These are phyloP conservation scores for Glyptemys insculpta DNA, from an alignment of 2,797 vertebrate genomes.

Conservation along the genomic window DNA sequence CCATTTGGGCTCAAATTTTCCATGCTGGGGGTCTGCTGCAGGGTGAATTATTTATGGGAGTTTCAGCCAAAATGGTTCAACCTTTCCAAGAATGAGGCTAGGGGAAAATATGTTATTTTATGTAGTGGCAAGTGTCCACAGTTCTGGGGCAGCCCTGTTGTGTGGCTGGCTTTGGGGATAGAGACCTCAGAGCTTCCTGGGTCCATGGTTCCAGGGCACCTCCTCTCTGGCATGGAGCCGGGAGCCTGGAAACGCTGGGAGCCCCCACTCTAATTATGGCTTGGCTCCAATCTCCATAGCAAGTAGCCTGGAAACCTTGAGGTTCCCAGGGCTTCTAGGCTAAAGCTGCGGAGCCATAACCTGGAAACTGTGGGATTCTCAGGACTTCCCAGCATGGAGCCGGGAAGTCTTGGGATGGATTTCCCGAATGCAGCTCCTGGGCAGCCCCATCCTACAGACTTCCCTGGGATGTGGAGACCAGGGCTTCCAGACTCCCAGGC, in stretches of 20 bases:
- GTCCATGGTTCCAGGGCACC: background rate
- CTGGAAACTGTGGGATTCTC: background rate
- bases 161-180: background rate
- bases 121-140: background rate
- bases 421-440: background rate
- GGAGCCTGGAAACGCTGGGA: too few relatives aligned
- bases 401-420: background rate
- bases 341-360: background rate
- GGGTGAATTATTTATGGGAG: background rate
- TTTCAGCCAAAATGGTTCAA: background rate
- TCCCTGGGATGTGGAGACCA: background rate
- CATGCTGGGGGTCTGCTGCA: background rate
- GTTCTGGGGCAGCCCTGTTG: background rate
- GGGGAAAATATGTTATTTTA: background rate
- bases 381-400: background rate
- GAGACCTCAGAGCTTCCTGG: background rate
- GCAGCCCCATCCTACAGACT: background rate
- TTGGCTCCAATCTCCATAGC: too few relatives aligned
- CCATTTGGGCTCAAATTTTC: background rate
- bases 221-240: background rate
- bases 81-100: background rate
- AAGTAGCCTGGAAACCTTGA: background rate
- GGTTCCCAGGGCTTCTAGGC: background rate
- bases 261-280: too few relatives aligned
- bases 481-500: background rate